phyloP scores from a whole-genome alignment of 2,113 vertebrate genomes.

The Macquaria australasica region DNA sequence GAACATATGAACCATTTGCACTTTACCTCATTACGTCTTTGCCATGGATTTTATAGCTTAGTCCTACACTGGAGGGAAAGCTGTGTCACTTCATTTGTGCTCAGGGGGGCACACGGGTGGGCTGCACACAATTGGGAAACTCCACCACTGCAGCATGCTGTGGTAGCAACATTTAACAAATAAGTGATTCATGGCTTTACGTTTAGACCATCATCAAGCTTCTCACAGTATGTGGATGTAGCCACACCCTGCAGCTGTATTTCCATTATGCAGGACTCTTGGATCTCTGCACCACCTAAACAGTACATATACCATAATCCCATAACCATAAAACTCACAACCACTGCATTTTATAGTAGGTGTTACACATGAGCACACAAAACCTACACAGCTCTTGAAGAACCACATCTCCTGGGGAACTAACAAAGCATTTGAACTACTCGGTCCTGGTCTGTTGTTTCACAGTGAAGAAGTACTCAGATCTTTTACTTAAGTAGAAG shows the following conservation, averaged over 20 bases:
- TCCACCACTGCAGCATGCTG: neutral
- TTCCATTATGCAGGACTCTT: slow-evolving; percentile 14
- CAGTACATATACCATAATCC: slow-evolving; percentile 15
- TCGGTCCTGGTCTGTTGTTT: neutral
- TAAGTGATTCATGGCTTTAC: neutral
- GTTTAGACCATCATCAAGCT: slow-evolving; percentile 1
- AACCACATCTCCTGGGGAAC: neutral
- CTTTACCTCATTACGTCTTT: neutral
- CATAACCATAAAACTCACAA: slow-evolving; percentile 30
- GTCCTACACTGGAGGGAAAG: neutral
- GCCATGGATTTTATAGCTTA: neutral
- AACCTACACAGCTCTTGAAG: neutral
- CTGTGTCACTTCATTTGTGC: neutral
- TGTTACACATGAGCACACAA: neutral
- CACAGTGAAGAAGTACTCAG: neutral
- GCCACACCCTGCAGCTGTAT: slow-evolving; percentile 7
- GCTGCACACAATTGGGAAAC: neutral
- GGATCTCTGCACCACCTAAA: slow-evolving; percentile 3
- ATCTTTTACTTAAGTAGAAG: no score
- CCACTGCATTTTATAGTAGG: neutral
- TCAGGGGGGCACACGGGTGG: neutral
- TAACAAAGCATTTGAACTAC: slow-evolving; percentile 13
- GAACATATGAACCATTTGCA: slow-evolving; percentile 26
- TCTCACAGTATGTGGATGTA: neutral
- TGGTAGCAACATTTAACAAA: neutral